Evolutionary conservation across 2,113 vertebrate genomes (phyloP), one percentile per base, ranked within the genome.

Genomic region (Halichoeres trimaculatus): DNA sequence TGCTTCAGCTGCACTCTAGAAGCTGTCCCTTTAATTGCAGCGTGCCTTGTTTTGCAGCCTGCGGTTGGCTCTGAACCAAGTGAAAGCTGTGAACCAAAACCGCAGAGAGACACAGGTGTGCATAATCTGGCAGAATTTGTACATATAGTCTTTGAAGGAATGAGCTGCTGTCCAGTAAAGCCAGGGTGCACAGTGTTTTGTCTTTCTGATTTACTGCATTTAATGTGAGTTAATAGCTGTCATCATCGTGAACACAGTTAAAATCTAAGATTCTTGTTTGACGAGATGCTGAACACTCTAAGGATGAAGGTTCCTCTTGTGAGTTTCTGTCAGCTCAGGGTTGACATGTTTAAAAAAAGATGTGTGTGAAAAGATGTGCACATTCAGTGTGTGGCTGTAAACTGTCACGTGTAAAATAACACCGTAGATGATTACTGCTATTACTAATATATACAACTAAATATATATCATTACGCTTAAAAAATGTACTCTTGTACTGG

Each of bases 41-140:
- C 24, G 1, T 55, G 40, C 10, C 13, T 19, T 0, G 0, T 50
- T 69, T 22, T 48, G 34, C 24, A 12, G 13, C 1, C 0, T 87
- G 88, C 0, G 88, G 88, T 89, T 86, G 30, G 43, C 6, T 2
- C 34, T 45, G 36, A 57, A 22, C 71, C 0, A 14, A 85, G 87
- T 88, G 87, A 89, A 85, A 90, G 60, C 65, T 19, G 8, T 4
- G 87, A 81, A 72, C 85, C 81, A 43, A 75, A 89, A 90, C 86
- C 90, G 0, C 88, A 90, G 14, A 59, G 17, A 62, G 34, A 22
- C 36, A 71, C 89, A 92, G 90, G 88, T 92, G 87, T 89, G 61
- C 65, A 63, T 0, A 55, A 11, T 43, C 16, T 36, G 9, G 50
- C 10, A 22, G n/a, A 16, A 20, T 20, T 19, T 52, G 40, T 36